A percentile compares a stretch with the other conserved stretches of the same genome.
phyloP scores from a whole-genome alignment of 2,888 invertebrate genomes.

The Hybos culiciformis region DNA sequence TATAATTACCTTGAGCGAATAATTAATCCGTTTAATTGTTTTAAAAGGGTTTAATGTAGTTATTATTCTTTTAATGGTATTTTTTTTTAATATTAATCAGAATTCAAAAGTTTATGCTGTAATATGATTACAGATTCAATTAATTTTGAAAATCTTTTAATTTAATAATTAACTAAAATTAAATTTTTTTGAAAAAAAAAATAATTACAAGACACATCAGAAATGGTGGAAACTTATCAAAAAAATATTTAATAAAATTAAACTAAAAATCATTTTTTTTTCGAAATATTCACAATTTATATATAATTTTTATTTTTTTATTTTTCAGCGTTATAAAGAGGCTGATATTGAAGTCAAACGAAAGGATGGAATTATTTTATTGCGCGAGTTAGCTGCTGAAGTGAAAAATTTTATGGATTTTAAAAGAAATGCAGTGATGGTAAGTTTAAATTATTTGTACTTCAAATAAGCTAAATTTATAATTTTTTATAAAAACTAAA shows the following conservation, averaged over 20 bases:
- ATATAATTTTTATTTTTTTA: constrained; percentile 9
- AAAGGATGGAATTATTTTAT: constrained; percentile 72
- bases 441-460: constrained; percentile 38
- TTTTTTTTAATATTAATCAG: no score
- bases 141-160: no score
- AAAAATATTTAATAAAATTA: not conserved
- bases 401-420: constrained; percentile 90
- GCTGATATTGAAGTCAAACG: constrained; percentile 62
- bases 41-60: no score
- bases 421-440: constrained; percentile 84
- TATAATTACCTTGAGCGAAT: no score
- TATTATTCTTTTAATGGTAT: no score
- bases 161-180: no score
- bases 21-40: no score
- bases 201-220: no score
- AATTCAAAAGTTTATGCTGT: no score
- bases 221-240: no score
- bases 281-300: not conserved
- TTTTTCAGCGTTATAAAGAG: constrained; percentile 64
- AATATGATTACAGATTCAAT: no score
- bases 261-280: not conserved
- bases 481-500: constrained; percentile 6
- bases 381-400: constrained; percentile 76
- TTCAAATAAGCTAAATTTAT: constrained; percentile 9
- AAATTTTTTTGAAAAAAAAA: no score